Conservation (phyloP, 2,113 vertebrate species). For the Sinocyclocheilus rhinocerous region DNA sequence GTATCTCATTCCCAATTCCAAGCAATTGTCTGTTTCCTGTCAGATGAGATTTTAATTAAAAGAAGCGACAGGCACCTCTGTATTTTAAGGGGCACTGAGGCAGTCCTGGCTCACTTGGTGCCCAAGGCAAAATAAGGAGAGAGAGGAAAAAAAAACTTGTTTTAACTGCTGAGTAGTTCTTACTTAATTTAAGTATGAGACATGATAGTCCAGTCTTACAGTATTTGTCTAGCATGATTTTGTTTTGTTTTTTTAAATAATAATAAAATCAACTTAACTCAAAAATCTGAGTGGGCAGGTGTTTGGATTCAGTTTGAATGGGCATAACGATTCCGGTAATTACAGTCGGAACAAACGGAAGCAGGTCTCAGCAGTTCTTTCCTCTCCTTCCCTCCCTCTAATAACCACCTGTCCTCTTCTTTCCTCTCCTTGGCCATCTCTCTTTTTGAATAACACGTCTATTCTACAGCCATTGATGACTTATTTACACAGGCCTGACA, state of each 20-base stretch:
- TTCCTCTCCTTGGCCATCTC: slow-evolving; percentile 55
- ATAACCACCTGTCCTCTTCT: slow-evolving; percentile 11
- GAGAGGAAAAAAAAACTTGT: not conserved
- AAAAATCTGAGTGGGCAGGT: not conserved
- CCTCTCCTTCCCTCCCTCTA: slow-evolving; percentile 25
- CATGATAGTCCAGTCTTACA: not conserved
- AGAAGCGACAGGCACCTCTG: not conserved
- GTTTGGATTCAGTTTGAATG: slow-evolving; percentile 15
- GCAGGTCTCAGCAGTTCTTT: slow-evolving; percentile 52
- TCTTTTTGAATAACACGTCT: slow-evolving; percentile 63
- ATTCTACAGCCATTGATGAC: slow-evolving; percentile 63
- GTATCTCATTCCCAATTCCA: slow-evolving; percentile 1
- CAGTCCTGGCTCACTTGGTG: not conserved
- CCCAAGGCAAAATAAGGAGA: not conserved
- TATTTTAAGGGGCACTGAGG: not conserved
- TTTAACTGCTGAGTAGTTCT: not conserved
- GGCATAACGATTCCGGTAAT: slow-evolving; percentile 47
- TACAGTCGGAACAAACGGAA: slow-evolving; percentile 62
- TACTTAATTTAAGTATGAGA: not conserved
- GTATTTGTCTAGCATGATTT: not conserved
- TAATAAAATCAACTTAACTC: not conserved
- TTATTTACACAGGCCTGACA: slow-evolving; percentile 66
- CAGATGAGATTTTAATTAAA: slow-evolving; percentile 61
- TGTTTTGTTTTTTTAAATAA: too few relatives aligned
- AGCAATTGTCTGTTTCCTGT: slow-evolving; percentile 75